A percentile compares a stretch with the other conserved stretches of the same genome.
These are phyloP conservation scores for Lepetodrilus schrolli DNA, from an alignment of 2,888 invertebrate species.

Conservation along the genomic window DNA sequence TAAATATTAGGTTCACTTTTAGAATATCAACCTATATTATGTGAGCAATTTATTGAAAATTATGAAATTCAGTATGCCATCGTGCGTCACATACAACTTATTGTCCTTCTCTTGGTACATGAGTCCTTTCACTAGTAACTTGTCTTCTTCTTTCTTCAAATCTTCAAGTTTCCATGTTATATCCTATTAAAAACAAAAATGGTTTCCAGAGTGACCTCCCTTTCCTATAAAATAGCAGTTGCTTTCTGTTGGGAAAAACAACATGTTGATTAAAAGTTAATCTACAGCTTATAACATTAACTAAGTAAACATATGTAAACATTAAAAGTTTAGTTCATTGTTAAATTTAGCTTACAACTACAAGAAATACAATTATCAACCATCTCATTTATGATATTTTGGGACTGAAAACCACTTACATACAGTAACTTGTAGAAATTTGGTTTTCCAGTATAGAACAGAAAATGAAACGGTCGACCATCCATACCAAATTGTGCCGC, in stretches of 20 bases:
- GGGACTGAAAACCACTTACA: slow-evolving; percentile 78
- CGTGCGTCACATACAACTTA: slow-evolving; percentile 78
- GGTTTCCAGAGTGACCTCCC: no score
- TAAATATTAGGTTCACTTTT: no score
- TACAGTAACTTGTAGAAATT: slow-evolving; percentile 88
- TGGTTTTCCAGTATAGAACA: slow-evolving; percentile 93
- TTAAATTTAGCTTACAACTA: no score
- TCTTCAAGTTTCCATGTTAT: slow-evolving; percentile 82
- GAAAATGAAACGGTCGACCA: slow-evolving; percentile 91
- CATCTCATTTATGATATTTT: neutral
- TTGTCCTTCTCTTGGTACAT: slow-evolving; percentile 44
- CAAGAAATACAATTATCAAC: no score
- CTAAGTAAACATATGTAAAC: no score
- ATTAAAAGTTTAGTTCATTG: no score
- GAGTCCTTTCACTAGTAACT: slow-evolving; percentile 80
- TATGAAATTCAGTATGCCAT: no score
- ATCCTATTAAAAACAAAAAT: no score
- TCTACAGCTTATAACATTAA: no score
- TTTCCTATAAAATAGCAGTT: no score
- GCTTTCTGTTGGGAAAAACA: no score
- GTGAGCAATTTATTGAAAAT: neutral
- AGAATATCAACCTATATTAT: neutral
- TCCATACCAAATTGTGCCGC: slow-evolving; percentile 86
- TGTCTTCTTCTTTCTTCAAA: slow-evolving; percentile 83
- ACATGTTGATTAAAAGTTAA: no score